phyloP scores from a whole-genome alignment of 2,888 invertebrate genomes.

The Hermodice carunculata region DNA sequence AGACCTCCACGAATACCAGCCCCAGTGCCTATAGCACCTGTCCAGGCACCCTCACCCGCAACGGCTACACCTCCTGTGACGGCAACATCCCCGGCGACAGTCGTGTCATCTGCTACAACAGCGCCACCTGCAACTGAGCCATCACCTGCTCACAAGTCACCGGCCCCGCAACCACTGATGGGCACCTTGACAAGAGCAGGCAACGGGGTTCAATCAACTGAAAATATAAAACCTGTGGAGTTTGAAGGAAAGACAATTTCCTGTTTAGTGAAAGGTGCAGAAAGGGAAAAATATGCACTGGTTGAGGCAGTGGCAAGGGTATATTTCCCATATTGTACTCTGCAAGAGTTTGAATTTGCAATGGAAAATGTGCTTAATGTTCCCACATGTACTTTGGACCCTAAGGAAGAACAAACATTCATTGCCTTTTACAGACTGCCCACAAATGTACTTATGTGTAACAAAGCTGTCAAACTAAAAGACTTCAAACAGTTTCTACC shows the following conservation, averaged over 20 bases:
- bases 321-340: constrained; percentile 59
- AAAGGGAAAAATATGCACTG: constrained; percentile 48
- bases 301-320: constrained; percentile 64
- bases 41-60: no score
- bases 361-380: constrained; percentile 58
- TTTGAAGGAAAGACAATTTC: constrained; percentile 63
- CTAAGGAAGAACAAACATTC: constrained; percentile 61
- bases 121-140: no score
- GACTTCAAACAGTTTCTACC: constrained; percentile 60
- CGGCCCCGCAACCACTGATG: no score
- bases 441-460: constrained; percentile 60
- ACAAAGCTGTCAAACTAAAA: constrained; percentile 59
- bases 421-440: constrained; percentile 64
- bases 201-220: no score
- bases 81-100: no score
- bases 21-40: no score
- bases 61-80: no score
- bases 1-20: no score
- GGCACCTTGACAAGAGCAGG: no score
- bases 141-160: no score
- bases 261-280: constrained; percentile 51
- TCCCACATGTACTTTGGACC: constrained; percentile 53
- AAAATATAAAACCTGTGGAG: constrained; percentile 42
- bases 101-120: no score
- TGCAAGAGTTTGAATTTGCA: constrained; percentile 60